phyloP scores from a whole-genome alignment of 2,888 invertebrate species.

The Halictus quadricinctus region DNA sequence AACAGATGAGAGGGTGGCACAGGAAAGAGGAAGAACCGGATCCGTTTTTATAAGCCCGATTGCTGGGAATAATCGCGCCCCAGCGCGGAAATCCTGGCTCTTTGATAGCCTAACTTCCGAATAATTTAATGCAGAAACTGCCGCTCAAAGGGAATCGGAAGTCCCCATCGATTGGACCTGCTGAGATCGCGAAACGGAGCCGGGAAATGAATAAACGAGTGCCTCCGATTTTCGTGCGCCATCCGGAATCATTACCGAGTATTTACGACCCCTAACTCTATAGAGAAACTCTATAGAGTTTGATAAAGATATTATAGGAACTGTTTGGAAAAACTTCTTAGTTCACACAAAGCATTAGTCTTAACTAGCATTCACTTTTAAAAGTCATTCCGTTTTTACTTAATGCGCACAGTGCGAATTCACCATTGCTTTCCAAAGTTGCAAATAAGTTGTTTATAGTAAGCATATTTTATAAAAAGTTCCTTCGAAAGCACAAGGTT shows the following conservation, averaged over 20 bases:
- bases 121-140: not conserved
- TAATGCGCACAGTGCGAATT: not conserved
- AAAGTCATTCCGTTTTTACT: no score
- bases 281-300: not conserved
- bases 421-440: no score
- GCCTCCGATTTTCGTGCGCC: not conserved
- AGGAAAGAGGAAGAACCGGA: not conserved
- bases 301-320: not conserved
- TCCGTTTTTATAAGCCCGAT: not conserved
- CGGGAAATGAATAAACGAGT: not conserved
- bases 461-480: no score
- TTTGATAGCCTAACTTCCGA: slow-evolving; percentile 6
- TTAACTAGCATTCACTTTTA: no score
- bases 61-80: not conserved
- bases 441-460: not conserved
- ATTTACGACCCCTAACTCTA: not conserved
- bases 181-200: not conserved
- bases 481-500: no score
- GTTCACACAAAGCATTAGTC: not conserved
- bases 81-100: not conserved
- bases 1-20: no score
- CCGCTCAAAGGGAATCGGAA: not conserved
- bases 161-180: not conserved
- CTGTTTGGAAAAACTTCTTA: not conserved
- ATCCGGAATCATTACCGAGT: not conserved